A percentile compares a stretch with the other conserved stretches of the same genome.
Evolutionary conservation across 2,888 invertebrate species (phyloP).

Genomic region (Norana najaformis): DNA sequence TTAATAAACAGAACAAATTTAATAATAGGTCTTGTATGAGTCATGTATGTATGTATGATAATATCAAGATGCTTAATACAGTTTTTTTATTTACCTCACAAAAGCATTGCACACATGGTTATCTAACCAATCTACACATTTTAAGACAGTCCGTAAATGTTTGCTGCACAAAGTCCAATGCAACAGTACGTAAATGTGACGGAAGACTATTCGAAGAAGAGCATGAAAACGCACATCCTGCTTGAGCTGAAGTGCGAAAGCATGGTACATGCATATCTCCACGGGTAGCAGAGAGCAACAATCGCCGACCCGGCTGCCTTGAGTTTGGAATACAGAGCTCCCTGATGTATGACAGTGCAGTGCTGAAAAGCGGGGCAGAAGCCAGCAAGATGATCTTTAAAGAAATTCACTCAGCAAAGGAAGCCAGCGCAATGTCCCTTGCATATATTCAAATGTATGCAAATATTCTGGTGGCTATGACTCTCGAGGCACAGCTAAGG

Average conservation of each 20-base stretch:
- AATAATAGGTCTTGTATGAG: no score
- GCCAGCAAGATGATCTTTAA: no score
- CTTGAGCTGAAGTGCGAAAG: background rate
- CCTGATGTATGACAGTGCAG: no score
- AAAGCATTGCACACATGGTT: background rate
- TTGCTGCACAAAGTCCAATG: background rate
- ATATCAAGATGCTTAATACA: background rate
- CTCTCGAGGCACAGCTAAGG: background rate
- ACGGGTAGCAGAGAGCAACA: background rate
- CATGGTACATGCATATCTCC: background rate
- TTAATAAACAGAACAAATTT: background rate
- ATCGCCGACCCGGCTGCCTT: background rate
- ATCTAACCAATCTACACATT: background rate
- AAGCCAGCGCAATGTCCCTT: background rate
- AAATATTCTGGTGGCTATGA: background rate
- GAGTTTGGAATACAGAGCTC: no score
- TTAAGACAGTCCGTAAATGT: background rate
- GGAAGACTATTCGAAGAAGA: background rate
- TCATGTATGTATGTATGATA: no score
- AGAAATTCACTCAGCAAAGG: background rate
- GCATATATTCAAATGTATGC: background rate
- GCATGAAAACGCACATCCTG: background rate
- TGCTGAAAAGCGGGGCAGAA: no score
- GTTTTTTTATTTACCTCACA: background rate
- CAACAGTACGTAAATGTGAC: background rate